Percentiles rank a stretch among this genome's conserved stretches.
Evolutionary conservation across 2,888 invertebrate genomes (phyloP).

Genomic region (Drymonia ruficornis): DNA sequence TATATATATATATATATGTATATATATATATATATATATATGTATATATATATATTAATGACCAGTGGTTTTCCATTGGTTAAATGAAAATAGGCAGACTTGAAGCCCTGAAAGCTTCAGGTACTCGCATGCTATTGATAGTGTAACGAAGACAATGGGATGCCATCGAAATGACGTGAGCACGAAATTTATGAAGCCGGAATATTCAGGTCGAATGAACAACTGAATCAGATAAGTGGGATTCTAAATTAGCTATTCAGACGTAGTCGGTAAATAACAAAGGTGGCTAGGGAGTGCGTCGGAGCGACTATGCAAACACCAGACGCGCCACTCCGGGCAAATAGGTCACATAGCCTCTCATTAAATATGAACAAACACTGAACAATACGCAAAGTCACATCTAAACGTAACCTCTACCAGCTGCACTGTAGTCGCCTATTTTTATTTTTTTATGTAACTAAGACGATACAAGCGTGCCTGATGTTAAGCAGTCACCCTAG

Average conservation of each 20-base stretch:
- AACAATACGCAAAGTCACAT: slow-evolving; percentile 25
- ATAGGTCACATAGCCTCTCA: slow-evolving; percentile 58
- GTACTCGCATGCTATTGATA: slow-evolving; percentile 43
- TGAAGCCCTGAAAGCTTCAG: slow-evolving; percentile 42
- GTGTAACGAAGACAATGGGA: slow-evolving; percentile 63
- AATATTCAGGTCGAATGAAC: slow-evolving; percentile 78
- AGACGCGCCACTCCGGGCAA: slow-evolving; percentile 52
- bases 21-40: no score
- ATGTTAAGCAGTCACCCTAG: no score
- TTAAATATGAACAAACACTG: slow-evolving; percentile 56
- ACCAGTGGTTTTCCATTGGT: no score
- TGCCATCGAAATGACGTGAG: slow-evolving; percentile 62
- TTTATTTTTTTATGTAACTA: no score
- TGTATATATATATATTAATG: no score
- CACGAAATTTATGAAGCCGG: slow-evolving; percentile 66
- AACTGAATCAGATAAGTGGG: slow-evolving; percentile 77
- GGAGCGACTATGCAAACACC: slow-evolving; percentile 71
- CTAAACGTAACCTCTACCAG: slow-evolving; percentile 31
- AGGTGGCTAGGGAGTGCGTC: slow-evolving; percentile 69
- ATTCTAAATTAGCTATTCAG: slow-evolving; percentile 77
- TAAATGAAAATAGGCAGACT: no score
- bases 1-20: no score
- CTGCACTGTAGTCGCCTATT: slow-evolving; percentile 26
- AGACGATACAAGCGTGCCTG: no score
- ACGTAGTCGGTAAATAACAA: slow-evolving; percentile 65